A percentile compares a stretch with the other conserved stretches of the same genome.
Evolutionary conservation across 2,113 vertebrate genomes (phyloP).

Genomic region (Cairina moschata): DNA sequence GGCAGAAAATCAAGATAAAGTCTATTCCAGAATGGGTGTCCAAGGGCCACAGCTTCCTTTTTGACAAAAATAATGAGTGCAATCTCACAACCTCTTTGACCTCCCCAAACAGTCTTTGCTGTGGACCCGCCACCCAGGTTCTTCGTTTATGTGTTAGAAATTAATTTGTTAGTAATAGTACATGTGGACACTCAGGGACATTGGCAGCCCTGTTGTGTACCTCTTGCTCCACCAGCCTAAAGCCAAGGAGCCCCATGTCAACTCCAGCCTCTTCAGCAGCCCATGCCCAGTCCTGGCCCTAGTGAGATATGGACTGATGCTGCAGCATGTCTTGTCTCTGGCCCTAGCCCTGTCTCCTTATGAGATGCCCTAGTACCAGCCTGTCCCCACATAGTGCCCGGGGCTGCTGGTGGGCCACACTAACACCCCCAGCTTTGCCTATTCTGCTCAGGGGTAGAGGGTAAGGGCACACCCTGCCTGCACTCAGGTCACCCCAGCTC

Average conservation of each 20-base stretch:
- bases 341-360: neutral
- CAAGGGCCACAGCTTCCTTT: no score
- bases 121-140: neutral
- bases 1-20: no score
- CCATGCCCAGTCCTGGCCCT: fast-evolving
- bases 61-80: fast-evolving
- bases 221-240: fast-evolving
- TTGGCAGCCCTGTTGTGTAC: neutral
- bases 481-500: fast-evolving
- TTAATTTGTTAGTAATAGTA: neutral
- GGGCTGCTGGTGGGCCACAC: neutral
- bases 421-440: neutral
- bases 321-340: neutral
- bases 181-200: fast-evolving
- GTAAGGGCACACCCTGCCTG: neutral
- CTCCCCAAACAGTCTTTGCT: neutral
- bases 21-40: no score
- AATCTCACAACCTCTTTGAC: neutral
- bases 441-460: fast-evolving
- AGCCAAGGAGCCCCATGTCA: neutral
- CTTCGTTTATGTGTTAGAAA: neutral
- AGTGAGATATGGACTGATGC: fast-evolving
- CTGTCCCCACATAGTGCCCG: fast-evolving
- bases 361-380: fast-evolving
- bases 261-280: neutral